Base-by-base conservation (phyloP, 2,113 vertebrate genomes). In the Microtus montanus region DNA sequence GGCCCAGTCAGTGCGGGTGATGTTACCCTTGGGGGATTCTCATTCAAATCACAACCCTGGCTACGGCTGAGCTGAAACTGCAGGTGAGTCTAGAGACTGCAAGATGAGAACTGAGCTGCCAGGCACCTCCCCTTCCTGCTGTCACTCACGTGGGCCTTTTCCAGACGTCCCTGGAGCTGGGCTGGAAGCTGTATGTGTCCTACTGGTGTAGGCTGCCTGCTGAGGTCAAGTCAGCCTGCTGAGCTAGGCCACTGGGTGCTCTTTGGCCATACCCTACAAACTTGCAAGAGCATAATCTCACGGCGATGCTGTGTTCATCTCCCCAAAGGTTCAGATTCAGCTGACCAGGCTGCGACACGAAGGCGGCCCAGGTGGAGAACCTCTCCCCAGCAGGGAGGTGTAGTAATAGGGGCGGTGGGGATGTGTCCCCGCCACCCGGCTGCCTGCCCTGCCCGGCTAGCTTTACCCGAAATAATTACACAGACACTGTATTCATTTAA, bases 101-200 rank as follows among this genome's bases (percentile, higher is more conserved):
- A n/a, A 84, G 41, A 35, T 12, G 47, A 38, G 6, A 24, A 38
- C 26, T 0, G 7, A 87, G 82, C 75, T 77, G 5, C 0, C 5
- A 54, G 20, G 5, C 28, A 7, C 1, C 0, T 12, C 13, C 44
- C 33, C 3, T 80, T 5, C 28, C 73, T n/a, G 0, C 49, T 5
- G 19, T 4, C 5, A 6, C 0, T 5, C 38, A 74, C 71, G 3
- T 0, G 17, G 3, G 24, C 66, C 35, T 61, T 24, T 75, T 17
- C 28, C 33, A 10, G 41, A 26, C 22, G 49, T 20, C 8, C 64
- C 26, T 0, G 33, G 17, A 33, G 22, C 30, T 58, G 7, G 47
- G 68, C 5, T 8, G 41, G 54, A 44, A 63, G 80, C 66, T 22
- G 4, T n/a, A 4, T 35, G 33, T 80, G 78, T 38, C n/a, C 13